Conservation (phyloP, 1,140 invertebrate genomes). For the Cyclina sinensis region DNA sequence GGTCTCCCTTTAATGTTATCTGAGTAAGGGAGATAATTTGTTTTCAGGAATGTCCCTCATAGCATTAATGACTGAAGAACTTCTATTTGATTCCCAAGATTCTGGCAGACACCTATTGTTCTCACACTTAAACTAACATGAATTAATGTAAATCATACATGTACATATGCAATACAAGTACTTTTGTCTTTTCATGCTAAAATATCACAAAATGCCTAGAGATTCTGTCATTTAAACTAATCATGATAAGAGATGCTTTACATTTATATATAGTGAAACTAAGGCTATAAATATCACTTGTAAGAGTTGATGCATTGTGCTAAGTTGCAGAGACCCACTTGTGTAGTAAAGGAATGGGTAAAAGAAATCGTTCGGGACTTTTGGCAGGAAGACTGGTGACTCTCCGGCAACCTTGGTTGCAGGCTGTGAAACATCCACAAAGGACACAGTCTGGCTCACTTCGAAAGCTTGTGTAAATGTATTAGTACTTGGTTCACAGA, state of each 20-base stretch:
- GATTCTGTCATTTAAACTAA: background rate
- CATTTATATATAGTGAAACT: background rate
- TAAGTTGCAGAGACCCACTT: background rate
- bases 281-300: background rate
- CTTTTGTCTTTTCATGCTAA: background rate
- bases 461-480: conserved; percentile 74
- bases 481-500: conserved; percentile 70
- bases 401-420: conserved; percentile 88
- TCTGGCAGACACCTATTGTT: too few relatives aligned
- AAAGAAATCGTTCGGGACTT: conserved; percentile 91
- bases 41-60: too few relatives aligned
- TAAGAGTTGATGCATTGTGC: background rate
- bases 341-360: conserved; percentile 89
- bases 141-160: too few relatives aligned
- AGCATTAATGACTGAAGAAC: too few relatives aligned
- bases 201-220: conserved; percentile 29
- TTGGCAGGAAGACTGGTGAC: conserved; percentile 89
- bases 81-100: too few relatives aligned
- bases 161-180: too few relatives aligned
- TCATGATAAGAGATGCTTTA: background rate
- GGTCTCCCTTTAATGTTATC: too few relatives aligned
- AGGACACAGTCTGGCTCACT: conserved; percentile 87
- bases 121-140: too few relatives aligned
- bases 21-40: too few relatives aligned
- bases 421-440: conserved; percentile 89